Evolutionary conservation across 30 jellyfish, hydroid and myxozoan genomes (phyloP).

Genomic region (Sanderia malayensis): DNA sequence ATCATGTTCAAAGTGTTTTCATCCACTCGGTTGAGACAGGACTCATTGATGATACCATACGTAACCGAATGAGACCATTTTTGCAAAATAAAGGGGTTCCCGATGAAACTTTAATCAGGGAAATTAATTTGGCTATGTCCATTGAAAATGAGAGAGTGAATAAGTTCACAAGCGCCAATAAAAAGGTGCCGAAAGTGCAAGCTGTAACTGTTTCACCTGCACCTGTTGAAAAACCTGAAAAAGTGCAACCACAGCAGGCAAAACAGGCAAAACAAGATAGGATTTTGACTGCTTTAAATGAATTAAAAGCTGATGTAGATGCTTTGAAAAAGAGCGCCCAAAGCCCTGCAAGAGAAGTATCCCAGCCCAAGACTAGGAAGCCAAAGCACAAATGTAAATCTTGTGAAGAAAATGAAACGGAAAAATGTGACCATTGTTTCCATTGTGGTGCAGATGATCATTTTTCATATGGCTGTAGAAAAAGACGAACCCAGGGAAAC

Average conservation of each 20-base stretch:
- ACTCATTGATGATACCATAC: constrained; percentile 33
- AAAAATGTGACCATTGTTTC: constrained; percentile 44
- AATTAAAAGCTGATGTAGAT: constrained; percentile 31
- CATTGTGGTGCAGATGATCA: constrained; percentile 45
- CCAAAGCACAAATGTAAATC: constrained; percentile 42
- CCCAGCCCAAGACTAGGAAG: constrained; percentile 7
- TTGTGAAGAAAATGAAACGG: constrained; percentile 36
- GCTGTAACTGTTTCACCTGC: constrained; percentile 11
- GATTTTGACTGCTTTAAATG: constrained; percentile 27
- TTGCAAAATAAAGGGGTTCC: constrained; percentile 26
- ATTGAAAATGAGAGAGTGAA: constrained; percentile 28
- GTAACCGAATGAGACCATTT: constrained; percentile 38
- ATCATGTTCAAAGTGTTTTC: constrained; percentile 24
- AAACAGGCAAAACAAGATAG: constrained; percentile 30
- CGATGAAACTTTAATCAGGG: constrained; percentile 30
- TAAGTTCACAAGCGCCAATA: constrained; percentile 9
- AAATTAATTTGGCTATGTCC: constrained; percentile 33
- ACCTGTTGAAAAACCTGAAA: constrained; percentile 23
- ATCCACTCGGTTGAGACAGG: constrained; percentile 48
- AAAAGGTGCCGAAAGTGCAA: constrained; percentile 12
- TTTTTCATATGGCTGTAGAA: constrained; percentile 59
- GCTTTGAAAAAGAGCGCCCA: constrained; percentile 37
- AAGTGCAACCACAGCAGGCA: constrained; percentile 25
- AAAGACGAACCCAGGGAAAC: constrained; percentile 60
- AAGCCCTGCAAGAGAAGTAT: constrained; percentile 17